Base-by-base conservation (phyloP, 2,113 vertebrate species). In the Tupaia tana region DNA sequence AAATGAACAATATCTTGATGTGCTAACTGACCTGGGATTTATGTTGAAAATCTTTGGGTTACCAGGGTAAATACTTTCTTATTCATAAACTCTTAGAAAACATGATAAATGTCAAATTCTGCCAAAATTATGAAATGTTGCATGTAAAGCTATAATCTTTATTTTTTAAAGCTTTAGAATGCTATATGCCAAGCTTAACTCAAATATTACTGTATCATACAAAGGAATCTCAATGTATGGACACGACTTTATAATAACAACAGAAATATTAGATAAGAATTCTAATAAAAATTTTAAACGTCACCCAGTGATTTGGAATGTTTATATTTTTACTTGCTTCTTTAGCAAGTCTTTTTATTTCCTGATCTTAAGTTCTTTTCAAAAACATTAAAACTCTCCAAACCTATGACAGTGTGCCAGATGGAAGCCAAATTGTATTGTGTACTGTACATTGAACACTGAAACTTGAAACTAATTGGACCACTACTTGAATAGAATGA, bases 401-500 rank as follows among this genome's bases (percentile, higher is more conserved):
- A 67, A 2, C 15, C 27, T 64, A 7, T 58, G 3, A 22, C 10
- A 19, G 11, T 54, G 14, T 86, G 25, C 25, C 66, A 89, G 56
- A 20, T 19, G 25, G 29, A 43, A 94, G 25, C 27, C 43, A 89
- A 88, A 95, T 24, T 61, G 1, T 59, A 69, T 13, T 78, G 43
- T 61, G 24, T 27, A 29, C 11, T 75, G 22, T 70, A 59, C 10
- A 29, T 2, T 80, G 27, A 91, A 80, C 29, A 79, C 4, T 63
- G 64, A 58, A 75, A 64, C 15, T 22, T 86, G 61, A 89, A 86
- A 70, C 83, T 91, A 90, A 89, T 92, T 22, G 83, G n/a, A 83
- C 7, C 29, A 85, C 29, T 86, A 73, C 25, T 79, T 86, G 54
- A 89, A 82, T 78, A 64, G 86, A 71, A 95, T 78, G 54, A 81